phyloP scores from a whole-genome alignment of 2,888 invertebrate genomes.

The Amphipoea oculea region DNA sequence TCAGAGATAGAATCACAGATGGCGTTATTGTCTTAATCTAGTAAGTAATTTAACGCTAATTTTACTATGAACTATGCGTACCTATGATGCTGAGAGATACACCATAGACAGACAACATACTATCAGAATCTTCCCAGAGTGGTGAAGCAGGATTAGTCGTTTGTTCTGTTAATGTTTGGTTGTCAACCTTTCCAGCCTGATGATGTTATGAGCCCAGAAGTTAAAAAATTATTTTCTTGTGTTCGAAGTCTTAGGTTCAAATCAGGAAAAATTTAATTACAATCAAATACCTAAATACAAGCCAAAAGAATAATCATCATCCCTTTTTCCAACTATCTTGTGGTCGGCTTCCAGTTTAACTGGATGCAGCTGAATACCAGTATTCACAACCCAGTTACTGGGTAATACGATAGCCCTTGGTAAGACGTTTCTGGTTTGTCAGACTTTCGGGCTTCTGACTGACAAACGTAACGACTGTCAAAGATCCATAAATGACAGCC shows the following conservation, averaged over 20 bases:
- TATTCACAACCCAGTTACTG: too few species aligned
- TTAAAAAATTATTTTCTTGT: background rate
- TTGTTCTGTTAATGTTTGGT: background rate
- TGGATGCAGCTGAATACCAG: too few species aligned
- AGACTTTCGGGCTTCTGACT: too few species aligned
- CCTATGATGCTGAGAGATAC: background rate
- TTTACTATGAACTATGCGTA: background rate
- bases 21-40: background rate
- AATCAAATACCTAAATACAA: too few species aligned
- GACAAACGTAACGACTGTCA: too few species aligned
- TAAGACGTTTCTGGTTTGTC: too few species aligned
- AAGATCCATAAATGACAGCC: too few species aligned
- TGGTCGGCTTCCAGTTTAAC: too few species aligned
- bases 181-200: background rate
- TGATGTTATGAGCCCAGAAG: background rate
- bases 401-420: too few species aligned
- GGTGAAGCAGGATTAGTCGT: background rate
- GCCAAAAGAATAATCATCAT: too few species aligned
- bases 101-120: background rate
- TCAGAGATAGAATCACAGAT: conserved; percentile 5
- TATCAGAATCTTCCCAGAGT: background rate
- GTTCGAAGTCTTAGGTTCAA: background rate
- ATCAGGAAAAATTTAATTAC: background rate
- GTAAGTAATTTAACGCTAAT: too few species aligned
- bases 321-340: too few species aligned